Evolutionary conservation across 2,888 invertebrate genomes (phyloP), one percentile per base, ranked within the genome.

Genomic region (Frankliniella intonsa): DNA sequence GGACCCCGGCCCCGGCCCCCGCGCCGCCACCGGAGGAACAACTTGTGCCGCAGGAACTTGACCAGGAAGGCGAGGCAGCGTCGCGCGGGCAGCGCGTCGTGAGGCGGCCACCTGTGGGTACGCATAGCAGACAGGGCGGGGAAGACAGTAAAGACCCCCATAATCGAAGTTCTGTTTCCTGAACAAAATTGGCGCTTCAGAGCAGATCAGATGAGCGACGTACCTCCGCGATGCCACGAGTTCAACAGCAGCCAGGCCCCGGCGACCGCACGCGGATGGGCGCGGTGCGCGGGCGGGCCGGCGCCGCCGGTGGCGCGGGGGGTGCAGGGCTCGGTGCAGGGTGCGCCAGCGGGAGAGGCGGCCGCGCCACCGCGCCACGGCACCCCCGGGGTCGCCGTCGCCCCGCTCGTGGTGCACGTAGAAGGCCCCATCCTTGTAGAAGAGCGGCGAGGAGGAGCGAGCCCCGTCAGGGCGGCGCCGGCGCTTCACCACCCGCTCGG

Each of bases 371-470:
- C 22, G 25, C 25, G 25, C 69, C 22, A 25, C 69, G 69, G 69
- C 22, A 22, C 69, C 25, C 69, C 25, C 25, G 14, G 14, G 22
- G 69, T 25, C 69, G 25, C 12, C 25, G 2, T 25, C 69, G 9
- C 69, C 22, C 69, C 69, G 25, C 22, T 25, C 22, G 25, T 25
- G 12, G 8, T 12, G 69, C 22, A 76, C 25, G 22, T 25, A 25
- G 69, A 76, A 76, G 25, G 25, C 69, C 7, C 69, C 69, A 22
- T 76, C 22, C 69, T 76, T 76, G 69, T 76, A 76, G 69, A 25
- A 76, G 69, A 22, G 25, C 69, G 25, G 69, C 69, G 69, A 22
- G 69, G 69, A 7, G 17, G 62, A 17, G 19, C 19, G 19, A n/a
- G 62, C 3, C 17, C 55, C 14, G 14, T 14, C 55, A 55, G 2